These are phyloP conservation scores for Dryobotodes eremita DNA, from an alignment of 2,888 invertebrate species.

Conservation along the genomic window DNA sequence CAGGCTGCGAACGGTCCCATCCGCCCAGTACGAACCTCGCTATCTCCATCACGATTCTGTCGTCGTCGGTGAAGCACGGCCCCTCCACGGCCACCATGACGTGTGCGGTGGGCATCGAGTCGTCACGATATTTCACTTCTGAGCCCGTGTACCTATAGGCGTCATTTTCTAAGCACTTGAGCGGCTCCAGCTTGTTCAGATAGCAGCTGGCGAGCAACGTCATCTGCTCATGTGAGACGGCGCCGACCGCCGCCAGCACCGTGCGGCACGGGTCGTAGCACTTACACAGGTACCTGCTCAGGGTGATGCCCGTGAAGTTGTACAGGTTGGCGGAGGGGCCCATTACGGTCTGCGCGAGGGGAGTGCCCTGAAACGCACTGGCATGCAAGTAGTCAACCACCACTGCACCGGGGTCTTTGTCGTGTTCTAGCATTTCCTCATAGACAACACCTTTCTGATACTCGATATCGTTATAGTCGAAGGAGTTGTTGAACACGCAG, in stretches of 20 bases:
- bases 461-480: slow-evolving; percentile 76
- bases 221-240: slow-evolving; percentile 96
- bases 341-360: slow-evolving; percentile 80
- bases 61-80: slow-evolving; percentile 96
- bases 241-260: slow-evolving; percentile 98
- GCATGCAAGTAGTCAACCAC: slow-evolving; percentile 84
- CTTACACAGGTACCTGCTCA: slow-evolving; percentile 94
- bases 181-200: slow-evolving; percentile 91
- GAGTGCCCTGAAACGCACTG: slow-evolving; percentile 87
- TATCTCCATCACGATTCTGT: slow-evolving; percentile 98
- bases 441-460: slow-evolving; percentile 79
- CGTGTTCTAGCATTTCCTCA: slow-evolving; percentile 81
- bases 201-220: slow-evolving; percentile 94
- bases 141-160: slow-evolving; percentile 96
- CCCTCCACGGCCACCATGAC: slow-evolving; percentile 98
- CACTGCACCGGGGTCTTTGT: slow-evolving; percentile 74
- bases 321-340: slow-evolving; percentile 93
- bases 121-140: slow-evolving; percentile 96
- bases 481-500: slow-evolving; percentile 96
- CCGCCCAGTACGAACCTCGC: slow-evolving; percentile 97
- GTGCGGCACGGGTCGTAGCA: slow-evolving; percentile 97
- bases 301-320: slow-evolving; percentile 92
- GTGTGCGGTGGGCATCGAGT: slow-evolving; percentile 96
- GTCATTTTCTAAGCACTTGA: slow-evolving; percentile 85
- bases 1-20: slow-evolving; percentile 96